These are phyloP conservation scores for Xiphydria camelus DNA, from an alignment of 2,888 invertebrate genomes.

Conservation along the genomic window DNA sequence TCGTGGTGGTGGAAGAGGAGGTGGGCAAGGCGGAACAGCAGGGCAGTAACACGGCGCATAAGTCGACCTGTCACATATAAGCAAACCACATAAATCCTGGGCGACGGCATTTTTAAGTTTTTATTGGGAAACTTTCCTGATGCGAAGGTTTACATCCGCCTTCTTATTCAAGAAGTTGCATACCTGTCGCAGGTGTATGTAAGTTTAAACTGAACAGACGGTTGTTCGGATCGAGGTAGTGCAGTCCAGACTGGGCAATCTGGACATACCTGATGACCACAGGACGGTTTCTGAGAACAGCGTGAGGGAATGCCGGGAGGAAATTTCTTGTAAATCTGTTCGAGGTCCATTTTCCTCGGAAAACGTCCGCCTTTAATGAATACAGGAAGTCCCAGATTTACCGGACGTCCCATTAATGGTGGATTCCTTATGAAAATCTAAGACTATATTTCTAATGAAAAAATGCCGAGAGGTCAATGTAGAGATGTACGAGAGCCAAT, in stretches of 20 bases:
- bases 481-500: too few relatives aligned
- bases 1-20: conserved; percentile 1
- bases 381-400: too few relatives aligned
- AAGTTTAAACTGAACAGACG: conserved; percentile 33
- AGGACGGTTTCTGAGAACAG: conserved; percentile 23
- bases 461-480: too few relatives aligned
- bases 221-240: conserved; percentile 21
- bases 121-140: background rate
- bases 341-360: background rate
- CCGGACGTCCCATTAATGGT: too few relatives aligned
- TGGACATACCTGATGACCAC: conserved; percentile 23
- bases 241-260: conserved; percentile 23
- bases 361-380: too few relatives aligned
- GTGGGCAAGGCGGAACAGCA: conserved; percentile 25
- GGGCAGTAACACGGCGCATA: conserved; percentile 38
- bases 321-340: conserved; percentile 11
- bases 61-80: conserved; percentile 27
- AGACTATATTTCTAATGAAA: too few relatives aligned
- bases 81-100: too few relatives aligned
- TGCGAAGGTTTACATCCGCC: background rate
- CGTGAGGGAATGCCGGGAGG: conserved; percentile 29
- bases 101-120: too few relatives aligned
- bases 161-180: background rate
- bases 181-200: conserved; percentile 40
- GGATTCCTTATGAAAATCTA: too few relatives aligned